These are phyloP conservation scores for Oryzias woworae DNA, from an alignment of 2,113 vertebrate genomes.

Conservation along the genomic window DNA sequence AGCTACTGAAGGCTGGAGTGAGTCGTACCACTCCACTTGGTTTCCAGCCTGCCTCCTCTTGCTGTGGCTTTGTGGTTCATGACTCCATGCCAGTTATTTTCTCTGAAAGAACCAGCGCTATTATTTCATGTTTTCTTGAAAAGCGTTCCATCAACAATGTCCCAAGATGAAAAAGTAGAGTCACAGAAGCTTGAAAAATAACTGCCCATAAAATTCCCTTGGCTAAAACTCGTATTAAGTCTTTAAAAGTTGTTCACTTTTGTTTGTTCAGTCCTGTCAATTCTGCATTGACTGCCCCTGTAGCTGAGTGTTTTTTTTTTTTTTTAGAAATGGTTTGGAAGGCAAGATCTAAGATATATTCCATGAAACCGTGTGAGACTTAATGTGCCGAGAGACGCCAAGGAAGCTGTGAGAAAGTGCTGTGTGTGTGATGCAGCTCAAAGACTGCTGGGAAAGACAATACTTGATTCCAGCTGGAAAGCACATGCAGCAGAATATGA, in stretches of 20 bases:
- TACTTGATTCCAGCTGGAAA: conserved; percentile 72
- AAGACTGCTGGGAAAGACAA: conserved; percentile 54
- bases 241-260: not conserved
- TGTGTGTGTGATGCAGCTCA: conserved; percentile 17
- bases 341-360: not conserved
- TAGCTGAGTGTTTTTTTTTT: not conserved
- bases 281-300: not conserved
- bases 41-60: conserved; percentile 59
- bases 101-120: conserved; percentile 51
- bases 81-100: conserved; percentile 62
- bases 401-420: conserved; percentile 35
- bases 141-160: conserved; percentile 30
- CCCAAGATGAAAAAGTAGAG: conserved; percentile 14
- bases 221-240: not conserved
- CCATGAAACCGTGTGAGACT: not conserved
- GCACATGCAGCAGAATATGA: conserved; percentile 75
- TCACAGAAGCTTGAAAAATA: conserved; percentile 6
- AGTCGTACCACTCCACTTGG: conserved; percentile 55
- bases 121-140: conserved; percentile 38
- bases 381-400: conserved; percentile 8
- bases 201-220: conserved; percentile 1
- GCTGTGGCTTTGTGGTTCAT: conserved; percentile 72
- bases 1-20: conserved; percentile 52
- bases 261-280: not conserved
- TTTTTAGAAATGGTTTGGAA: not conserved